Evolutionary conservation across 2,797 vertebrate species (phyloP).

Genomic region (Darevskia mixta): DNA sequence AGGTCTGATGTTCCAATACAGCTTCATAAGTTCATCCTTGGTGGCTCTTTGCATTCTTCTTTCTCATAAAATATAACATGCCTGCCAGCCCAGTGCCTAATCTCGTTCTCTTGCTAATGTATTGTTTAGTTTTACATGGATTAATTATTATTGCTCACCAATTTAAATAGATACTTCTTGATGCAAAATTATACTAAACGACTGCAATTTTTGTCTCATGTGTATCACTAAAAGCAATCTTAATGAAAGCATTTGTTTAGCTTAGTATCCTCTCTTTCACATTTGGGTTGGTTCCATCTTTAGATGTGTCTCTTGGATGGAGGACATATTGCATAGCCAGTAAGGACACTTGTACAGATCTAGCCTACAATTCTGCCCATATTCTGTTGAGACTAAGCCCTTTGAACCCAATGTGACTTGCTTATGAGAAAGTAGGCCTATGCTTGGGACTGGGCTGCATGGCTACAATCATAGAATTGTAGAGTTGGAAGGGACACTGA

Average conservation of each 20-base stretch:
- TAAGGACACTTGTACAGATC: background rate
- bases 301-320: background rate
- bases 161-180: background rate
- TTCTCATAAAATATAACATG: constrained; percentile 10
- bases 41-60: background rate
- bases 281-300: background rate
- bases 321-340: background rate
- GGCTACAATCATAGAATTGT: background rate
- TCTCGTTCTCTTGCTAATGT: background rate
- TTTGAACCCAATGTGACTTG: background rate
- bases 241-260: background rate
- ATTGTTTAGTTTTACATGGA: background rate
- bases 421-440: background rate
- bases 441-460: background rate
- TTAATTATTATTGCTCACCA: background rate
- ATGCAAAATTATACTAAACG: background rate
- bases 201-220: background rate
- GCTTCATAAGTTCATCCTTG: background rate
- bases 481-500: too few relatives aligned
- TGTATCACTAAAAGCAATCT: background rate
- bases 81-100: constrained; percentile 3
- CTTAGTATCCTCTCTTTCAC: background rate
- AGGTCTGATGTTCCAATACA: background rate
- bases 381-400: background rate
- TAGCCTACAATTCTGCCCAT: background rate